Percentiles rank a stretch among this genome's conserved stretches.
Evolutionary conservation across 1,140 invertebrate species (phyloP).

Genomic region (Phortica variegata): DNA sequence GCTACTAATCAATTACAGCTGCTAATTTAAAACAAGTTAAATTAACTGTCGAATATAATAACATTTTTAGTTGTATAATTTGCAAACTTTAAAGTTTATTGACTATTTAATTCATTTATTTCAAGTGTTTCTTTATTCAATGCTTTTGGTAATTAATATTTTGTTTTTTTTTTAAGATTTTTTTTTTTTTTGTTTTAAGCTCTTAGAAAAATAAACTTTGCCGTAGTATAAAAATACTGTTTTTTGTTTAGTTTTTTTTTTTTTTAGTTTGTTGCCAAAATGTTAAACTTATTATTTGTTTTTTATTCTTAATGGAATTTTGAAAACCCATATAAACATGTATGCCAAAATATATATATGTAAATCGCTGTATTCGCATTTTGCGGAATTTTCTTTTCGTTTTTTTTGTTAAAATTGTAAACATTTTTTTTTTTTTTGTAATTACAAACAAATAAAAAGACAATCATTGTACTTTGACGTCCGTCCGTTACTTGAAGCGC

Average conservation of each 20-base stretch:
- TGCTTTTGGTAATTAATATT: slow-evolving; percentile 30
- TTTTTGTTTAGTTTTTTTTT: slow-evolving; percentile 9
- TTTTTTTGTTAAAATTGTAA: slow-evolving; percentile 18
- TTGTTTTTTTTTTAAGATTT: slow-evolving; percentile 24
- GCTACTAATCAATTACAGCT: no score
- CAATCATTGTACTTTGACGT: no score
- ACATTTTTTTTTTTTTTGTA: slow-evolving; percentile 10
- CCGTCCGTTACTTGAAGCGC: no score
- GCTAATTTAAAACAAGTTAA: no score
- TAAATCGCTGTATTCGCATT: no score
- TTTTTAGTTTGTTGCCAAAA: slow-evolving; percentile 34
- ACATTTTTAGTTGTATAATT: slow-evolving; percentile 44
- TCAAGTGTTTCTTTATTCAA: slow-evolving; percentile 26
- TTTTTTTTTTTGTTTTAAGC: slow-evolving; percentile 30
- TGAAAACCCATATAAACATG: slow-evolving; percentile 31
- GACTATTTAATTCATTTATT: slow-evolving; percentile 35
- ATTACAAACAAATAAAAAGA: no score
- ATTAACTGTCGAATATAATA: no score
- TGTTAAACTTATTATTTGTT: not conserved
- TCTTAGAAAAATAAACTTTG: slow-evolving; percentile 35
- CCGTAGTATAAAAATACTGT: not conserved
- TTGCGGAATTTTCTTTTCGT: slow-evolving; percentile 14
- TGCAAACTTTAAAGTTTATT: slow-evolving; percentile 29
- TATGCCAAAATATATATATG: slow-evolving; percentile 49
- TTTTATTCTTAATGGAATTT: slow-evolving; percentile 26